These are phyloP conservation scores for Boulengeromyrus knoepffleri DNA, from an alignment of 2,113 vertebrate species.

Conservation along the genomic window DNA sequence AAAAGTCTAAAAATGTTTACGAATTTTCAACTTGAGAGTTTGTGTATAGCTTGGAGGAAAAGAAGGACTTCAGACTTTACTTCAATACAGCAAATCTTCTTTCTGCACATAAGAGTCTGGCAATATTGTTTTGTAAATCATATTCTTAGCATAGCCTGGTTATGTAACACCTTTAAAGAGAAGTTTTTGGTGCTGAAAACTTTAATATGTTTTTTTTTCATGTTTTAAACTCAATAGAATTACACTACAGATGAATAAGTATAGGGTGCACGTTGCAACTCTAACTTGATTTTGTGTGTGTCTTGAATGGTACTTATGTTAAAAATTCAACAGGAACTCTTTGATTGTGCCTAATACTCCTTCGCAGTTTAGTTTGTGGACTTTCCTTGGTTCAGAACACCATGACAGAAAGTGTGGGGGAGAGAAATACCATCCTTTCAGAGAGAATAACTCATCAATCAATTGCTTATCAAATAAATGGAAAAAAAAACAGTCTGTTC, in stretches of 20 bases:
- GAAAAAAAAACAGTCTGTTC: neutral
- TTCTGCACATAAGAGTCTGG: neutral
- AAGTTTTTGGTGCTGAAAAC: neutral
- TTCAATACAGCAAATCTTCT: neutral
- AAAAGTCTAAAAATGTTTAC: neutral
- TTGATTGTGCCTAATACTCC: neutral
- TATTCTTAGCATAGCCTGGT: neutral
- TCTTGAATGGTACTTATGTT: neutral
- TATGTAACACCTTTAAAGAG: neutral
- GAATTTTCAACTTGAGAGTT: neutral
- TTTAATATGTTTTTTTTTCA: neutral
- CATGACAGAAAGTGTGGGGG: slow-evolving; percentile 4
- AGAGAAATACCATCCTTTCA: neutral
- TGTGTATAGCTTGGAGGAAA: neutral
- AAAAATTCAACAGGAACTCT: neutral
- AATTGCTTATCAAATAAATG: neutral
- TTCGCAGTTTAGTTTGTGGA: neutral
- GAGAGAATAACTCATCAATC: slow-evolving; percentile 12
- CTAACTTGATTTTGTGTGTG: neutral
- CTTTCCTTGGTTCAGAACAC: neutral
- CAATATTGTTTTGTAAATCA: neutral
- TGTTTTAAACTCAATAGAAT: neutral
- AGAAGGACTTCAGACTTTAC: neutral
- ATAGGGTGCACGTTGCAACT: neutral
- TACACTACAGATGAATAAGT: neutral